Evolutionary conservation across 2,113 vertebrate species (phyloP), one percentile per base, ranked within the genome.

Genomic region (Hippocampus barbouri): DNA sequence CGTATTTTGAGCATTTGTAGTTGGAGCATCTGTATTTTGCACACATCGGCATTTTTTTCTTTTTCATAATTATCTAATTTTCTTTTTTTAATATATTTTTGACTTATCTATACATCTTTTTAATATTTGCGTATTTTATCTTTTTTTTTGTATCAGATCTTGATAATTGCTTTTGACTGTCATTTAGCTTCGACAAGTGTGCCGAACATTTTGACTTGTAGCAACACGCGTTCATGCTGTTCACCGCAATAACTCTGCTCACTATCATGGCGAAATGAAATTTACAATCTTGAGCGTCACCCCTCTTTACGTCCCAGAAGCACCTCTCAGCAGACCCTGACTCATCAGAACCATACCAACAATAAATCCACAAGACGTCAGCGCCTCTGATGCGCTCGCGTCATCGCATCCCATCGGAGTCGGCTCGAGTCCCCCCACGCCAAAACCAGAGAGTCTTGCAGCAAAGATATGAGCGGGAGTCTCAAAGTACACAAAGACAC

Each of bases 381-480:
- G 59, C 25, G 25, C 27, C 23, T 25, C 56, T 59, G 56, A 27
- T 27, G 56, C 23, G 12, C 25, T 25, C 25, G 53, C 53, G 53
- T 56, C 53, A 23, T 8, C 53, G 9, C 8, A 9, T 56, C 53
- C 53, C 53, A 56, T 56, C 53, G 23, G 53, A 54, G 53, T 56
- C 53, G 8, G 21, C 51, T n/a, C 20, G 4, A 51, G 47, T 51
- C 51, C 51, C 51, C 21, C n/a, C 53, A 23, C 53, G 3, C 53
- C 56, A 23, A 25, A 57, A 57, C n/a, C 56, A 15, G n/a, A 56
- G 54, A 57, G 56, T 57, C 56, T 27, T 1, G 20, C 53, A n/a
- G 6, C 53, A 73, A 23, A 63, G 69, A 77, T 30, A 40, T 73
- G 77, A 75, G 83, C 81, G 78, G 78, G 75, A 25, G 85, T 73